phyloP scores from a whole-genome alignment of 2,888 invertebrate genomes.

The Timema cristinae region DNA sequence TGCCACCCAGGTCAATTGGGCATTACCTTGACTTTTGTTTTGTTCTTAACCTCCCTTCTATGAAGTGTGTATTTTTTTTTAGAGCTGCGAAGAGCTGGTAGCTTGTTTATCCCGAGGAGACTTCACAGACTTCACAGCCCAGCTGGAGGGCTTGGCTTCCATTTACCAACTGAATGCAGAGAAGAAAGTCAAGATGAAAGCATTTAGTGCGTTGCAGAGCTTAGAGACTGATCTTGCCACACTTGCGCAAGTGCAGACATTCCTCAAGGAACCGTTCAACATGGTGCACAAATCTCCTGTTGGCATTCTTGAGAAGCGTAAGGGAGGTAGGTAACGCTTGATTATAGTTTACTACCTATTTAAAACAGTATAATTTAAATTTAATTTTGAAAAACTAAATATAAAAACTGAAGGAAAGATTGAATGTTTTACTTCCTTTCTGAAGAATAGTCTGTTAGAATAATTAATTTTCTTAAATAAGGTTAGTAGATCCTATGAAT shows the following conservation, averaged over 20 bases:
- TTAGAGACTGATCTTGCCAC: slow-evolving; percentile 84
- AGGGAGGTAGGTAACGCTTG: slow-evolving; percentile 58
- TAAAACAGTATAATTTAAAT: too few species aligned
- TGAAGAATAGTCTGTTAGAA: too few species aligned
- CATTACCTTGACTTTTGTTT: too few species aligned
- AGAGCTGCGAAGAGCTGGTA: slow-evolving; percentile 86
- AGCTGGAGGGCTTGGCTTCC: slow-evolving; percentile 83
- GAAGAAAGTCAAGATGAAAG: slow-evolving; percentile 90
- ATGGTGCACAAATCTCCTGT: slow-evolving; percentile 86
- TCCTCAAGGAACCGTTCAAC: slow-evolving; percentile 65
- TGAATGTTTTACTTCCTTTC: too few species aligned
- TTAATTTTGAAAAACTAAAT: too few species aligned
- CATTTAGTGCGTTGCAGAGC: slow-evolving; percentile 86
- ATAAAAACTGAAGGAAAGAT: too few species aligned
- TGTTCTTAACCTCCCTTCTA: too few species aligned
- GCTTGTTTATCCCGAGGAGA: slow-evolving; percentile 79
- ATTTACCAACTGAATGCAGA: slow-evolving; percentile 94
- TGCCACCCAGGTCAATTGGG: too few species aligned
- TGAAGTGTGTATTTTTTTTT: slow-evolving; percentile 38
- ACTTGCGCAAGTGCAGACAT: slow-evolving; percentile 71
- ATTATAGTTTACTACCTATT: too few species aligned
- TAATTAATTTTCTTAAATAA: too few species aligned
- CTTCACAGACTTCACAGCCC: slow-evolving; percentile 87
- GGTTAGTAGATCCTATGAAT: too few species aligned
- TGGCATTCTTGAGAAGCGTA: slow-evolving; percentile 75